Evolutionary conservation across 2,797 vertebrate species (phyloP).

Genomic region (Siniperca obscura): DNA sequence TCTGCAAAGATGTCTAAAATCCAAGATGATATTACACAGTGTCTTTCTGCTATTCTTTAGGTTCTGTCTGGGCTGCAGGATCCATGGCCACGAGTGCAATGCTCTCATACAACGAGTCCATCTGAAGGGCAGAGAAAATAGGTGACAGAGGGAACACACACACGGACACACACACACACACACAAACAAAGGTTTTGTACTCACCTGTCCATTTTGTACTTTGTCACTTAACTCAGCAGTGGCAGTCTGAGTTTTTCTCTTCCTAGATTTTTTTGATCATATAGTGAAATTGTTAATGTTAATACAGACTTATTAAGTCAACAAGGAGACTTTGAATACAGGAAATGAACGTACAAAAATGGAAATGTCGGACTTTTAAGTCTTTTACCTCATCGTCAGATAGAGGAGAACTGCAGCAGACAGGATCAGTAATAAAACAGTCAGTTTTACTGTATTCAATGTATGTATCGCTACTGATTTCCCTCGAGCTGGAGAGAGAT

Average conservation of each 20-base stretch:
- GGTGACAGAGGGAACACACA: background rate
- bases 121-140: slow-evolving; percentile 12
- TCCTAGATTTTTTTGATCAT: slow-evolving; percentile 3
- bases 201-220: slow-evolving; percentile 28
- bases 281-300: background rate
- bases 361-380: background rate
- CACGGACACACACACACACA: background rate
- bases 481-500: slow-evolving; percentile 14
- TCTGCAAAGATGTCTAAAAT: background rate
- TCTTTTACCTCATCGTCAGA: slow-evolving; percentile 32
- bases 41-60: slow-evolving; percentile 10
- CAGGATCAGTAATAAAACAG: background rate
- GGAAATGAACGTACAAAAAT: background rate
- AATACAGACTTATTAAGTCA: background rate
- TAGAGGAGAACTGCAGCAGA: background rate
- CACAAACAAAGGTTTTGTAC: background rate
- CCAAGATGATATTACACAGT: background rate
- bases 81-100: background rate
- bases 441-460: slow-evolving; percentile 21
- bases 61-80: background rate
- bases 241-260: slow-evolving; percentile 10
- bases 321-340: background rate
- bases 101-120: background rate
- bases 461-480: fast-evolving
- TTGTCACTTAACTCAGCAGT: background rate